Evolutionary conservation across 2,888 invertebrate genomes (phyloP).

Genomic region (Lymantria monacha): DNA sequence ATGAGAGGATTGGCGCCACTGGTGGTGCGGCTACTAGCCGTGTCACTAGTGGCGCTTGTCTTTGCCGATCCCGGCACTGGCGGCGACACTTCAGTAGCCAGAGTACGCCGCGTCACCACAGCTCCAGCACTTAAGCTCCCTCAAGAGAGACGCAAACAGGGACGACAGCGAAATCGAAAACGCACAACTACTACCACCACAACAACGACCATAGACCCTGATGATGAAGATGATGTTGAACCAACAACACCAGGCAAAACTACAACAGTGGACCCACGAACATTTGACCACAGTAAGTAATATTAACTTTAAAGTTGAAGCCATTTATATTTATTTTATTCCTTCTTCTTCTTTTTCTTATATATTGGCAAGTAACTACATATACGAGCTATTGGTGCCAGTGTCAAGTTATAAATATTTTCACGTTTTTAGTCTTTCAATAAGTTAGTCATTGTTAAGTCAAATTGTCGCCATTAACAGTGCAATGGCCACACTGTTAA

Average conservation of each 20-base stretch:
- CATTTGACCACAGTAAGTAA: conserved; percentile 70
- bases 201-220: conserved; percentile 50
- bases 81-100: conserved; percentile 27
- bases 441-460: no score
- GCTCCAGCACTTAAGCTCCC: conserved; percentile 12
- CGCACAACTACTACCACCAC: conserved; percentile 62
- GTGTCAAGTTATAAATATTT: no score
- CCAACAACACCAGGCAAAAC: conserved; percentile 51
- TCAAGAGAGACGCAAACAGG: conserved; percentile 33
- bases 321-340: no score
- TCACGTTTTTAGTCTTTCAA: no score
- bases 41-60: conserved; percentile 75
- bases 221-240: conserved; percentile 54
- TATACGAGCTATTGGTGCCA: no score
- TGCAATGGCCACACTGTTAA: no score
- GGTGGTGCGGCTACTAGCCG: conserved; percentile 64
- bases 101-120: conserved; percentile 23
- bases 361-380: no score
- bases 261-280: conserved; percentile 65
- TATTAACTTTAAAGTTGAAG: no score
- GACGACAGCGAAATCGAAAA: conserved; percentile 53
- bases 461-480: no score
- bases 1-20: conserved; percentile 73
- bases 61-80: conserved; percentile 56
- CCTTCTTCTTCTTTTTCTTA: no score